Conservation (phyloP, 2,113 vertebrate species). For the Sinocyclocheilus grahami region DNA sequence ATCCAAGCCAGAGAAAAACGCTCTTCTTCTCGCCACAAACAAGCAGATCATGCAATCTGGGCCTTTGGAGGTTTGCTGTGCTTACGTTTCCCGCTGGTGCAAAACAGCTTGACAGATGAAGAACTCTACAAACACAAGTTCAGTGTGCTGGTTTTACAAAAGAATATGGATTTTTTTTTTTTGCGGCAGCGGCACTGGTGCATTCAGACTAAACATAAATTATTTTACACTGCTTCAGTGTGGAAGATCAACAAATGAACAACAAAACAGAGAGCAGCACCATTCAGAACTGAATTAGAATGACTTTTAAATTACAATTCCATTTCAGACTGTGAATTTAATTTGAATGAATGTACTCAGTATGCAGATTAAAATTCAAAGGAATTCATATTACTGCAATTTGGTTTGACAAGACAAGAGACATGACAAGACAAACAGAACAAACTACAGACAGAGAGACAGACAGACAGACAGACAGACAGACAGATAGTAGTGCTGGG, state of each 20-base stretch:
- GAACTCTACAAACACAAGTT: not conserved
- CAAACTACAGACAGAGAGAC: not conserved
- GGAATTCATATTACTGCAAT: not conserved
- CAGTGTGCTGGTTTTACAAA: not conserved
- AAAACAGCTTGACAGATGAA: not conserved
- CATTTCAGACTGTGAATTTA: not conserved
- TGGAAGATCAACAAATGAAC: not conserved
- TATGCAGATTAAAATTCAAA: not conserved
- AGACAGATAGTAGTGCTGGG: no score
- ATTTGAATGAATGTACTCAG: not conserved
- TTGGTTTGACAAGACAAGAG: not conserved
- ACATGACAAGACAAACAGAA: not conserved
- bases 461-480: no score
- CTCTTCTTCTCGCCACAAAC: not conserved
- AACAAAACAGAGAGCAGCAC: not conserved
- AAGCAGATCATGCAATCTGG: slow-evolving; percentile 6
- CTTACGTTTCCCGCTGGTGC: not conserved
- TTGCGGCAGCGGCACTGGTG: not conserved
- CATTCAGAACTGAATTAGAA: not conserved
- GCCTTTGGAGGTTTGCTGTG: not conserved
- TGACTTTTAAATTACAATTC: not conserved
- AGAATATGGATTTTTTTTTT: not conserved
- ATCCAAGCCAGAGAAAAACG: slow-evolving; percentile 12
- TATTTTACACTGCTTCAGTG: not conserved
- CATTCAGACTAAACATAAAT: not conserved